phyloP scores from a whole-genome alignment of 2,888 invertebrate genomes.

The Erebia aethiops region DNA sequence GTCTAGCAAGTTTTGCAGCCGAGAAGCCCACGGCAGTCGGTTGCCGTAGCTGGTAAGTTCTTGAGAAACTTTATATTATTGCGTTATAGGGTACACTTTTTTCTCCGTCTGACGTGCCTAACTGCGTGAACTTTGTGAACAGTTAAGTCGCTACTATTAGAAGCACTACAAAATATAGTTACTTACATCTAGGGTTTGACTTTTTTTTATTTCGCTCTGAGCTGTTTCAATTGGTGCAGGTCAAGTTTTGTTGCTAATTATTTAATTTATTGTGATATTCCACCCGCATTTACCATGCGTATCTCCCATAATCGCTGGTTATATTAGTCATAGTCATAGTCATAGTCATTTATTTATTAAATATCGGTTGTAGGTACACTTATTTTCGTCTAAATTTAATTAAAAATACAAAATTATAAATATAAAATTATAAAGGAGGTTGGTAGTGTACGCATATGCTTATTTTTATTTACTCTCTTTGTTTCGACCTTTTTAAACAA shows the following conservation, averaged over 20 bases:
- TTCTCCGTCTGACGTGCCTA: slow-evolving; percentile 37
- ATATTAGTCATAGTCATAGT: no score
- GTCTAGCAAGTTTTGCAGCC: slow-evolving; percentile 46
- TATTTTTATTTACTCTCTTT: neutral
- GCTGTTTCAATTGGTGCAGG: no score
- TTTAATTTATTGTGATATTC: no score
- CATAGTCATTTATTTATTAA: no score
- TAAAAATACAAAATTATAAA: neutral
- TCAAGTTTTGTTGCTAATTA: no score
- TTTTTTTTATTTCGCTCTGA: no score
- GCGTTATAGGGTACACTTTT: slow-evolving; percentile 52
- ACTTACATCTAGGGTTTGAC: no score
- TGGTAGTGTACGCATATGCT: neutral
- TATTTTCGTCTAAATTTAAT: no score
- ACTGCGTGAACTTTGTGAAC: slow-evolving; percentile 34
- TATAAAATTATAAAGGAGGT: neutral
- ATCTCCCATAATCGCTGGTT: neutral
- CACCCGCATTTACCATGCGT: neutral
- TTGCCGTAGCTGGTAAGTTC: slow-evolving; percentile 66
- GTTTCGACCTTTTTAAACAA: slow-evolving; percentile 8
- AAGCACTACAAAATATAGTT: neutral
- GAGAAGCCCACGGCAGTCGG: slow-evolving; percentile 47
- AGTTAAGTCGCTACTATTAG: slow-evolving; percentile 28
- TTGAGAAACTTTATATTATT: slow-evolving; percentile 59
- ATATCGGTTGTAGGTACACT: no score